Conservation (phyloP, 2,888 invertebrate genomes). For the Cinara cedri region DNA sequence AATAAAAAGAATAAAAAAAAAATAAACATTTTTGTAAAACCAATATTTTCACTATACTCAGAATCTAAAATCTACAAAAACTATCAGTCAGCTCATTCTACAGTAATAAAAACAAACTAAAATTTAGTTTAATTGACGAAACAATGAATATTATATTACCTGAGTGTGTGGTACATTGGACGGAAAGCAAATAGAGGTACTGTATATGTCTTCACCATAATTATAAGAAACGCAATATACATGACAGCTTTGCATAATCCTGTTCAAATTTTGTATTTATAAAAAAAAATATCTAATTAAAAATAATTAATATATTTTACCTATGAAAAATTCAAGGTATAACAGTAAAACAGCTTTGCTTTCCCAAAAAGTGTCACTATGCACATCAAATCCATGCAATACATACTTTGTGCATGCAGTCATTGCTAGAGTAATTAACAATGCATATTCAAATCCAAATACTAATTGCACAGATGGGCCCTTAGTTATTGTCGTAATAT, state of each 20-base stretch:
- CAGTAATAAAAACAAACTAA: too few species aligned
- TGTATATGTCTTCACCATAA: constrained; percentile 97
- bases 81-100: too few species aligned
- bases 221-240: constrained; percentile 89
- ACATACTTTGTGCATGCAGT: constrained; percentile 93
- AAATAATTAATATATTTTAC: constrained; percentile 64
- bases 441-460: constrained; percentile 99
- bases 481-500: constrained; percentile 86
- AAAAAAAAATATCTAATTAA: neutral
- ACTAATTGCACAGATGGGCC: constrained; percentile 98
- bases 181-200: constrained; percentile 97
- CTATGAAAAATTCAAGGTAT: constrained; percentile 95
- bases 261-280: constrained; percentile 60
- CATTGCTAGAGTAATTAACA: constrained; percentile 88
- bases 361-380: constrained; percentile 97
- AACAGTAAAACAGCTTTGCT: constrained; percentile 97
- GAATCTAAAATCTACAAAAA: too few species aligned
- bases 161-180: constrained; percentile 99
- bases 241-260: constrained; percentile 74
- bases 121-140: neutral
- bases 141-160: constrained; percentile 66
- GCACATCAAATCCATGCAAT: constrained; percentile 85
- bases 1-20: too few species aligned
- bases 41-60: too few species aligned
- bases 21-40: too few species aligned